These are phyloP conservation scores for Leptopilina boulardi DNA, from an alignment of 1,140 invertebrate genomes.

Conservation along the genomic window DNA sequence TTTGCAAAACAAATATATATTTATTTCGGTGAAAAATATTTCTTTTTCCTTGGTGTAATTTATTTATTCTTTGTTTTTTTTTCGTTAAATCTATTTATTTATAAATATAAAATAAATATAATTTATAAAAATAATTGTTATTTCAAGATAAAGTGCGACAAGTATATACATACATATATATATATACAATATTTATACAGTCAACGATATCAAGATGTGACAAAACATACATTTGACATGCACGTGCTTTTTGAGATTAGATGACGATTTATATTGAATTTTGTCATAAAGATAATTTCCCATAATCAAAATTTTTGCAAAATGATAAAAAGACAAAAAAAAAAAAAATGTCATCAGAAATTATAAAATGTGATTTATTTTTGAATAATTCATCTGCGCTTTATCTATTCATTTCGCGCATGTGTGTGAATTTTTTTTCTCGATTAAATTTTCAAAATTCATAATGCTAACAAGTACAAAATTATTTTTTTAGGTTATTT, in stretches of 20 bases:
- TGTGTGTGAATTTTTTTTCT: too few relatives aligned
- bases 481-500: too few relatives aligned
- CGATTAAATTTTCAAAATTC: not conserved
- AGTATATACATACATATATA: too few relatives aligned
- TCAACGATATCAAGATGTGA: not conserved
- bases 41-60: too few relatives aligned
- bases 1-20: too few relatives aligned
- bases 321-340: not conserved
- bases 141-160: not conserved
- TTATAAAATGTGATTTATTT: not conserved
- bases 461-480: too few relatives aligned
- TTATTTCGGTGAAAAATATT: too few relatives aligned
- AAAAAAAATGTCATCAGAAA: conserved; percentile 3
- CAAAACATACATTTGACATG: conserved; percentile 8
- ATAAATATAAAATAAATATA: not conserved
- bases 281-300: not conserved
- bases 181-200: too few relatives aligned
- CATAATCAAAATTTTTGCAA: conserved; percentile 1
- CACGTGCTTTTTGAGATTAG: conserved; percentile 2
- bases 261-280: not conserved
- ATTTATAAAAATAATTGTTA: not conserved
- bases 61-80: too few relatives aligned
- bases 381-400: not conserved
- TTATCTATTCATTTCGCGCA: not conserved
- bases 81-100: too few relatives aligned